These are phyloP conservation scores for Bombus superbus DNA, from an alignment of 1,140 invertebrate genomes.

Conservation along the genomic window DNA sequence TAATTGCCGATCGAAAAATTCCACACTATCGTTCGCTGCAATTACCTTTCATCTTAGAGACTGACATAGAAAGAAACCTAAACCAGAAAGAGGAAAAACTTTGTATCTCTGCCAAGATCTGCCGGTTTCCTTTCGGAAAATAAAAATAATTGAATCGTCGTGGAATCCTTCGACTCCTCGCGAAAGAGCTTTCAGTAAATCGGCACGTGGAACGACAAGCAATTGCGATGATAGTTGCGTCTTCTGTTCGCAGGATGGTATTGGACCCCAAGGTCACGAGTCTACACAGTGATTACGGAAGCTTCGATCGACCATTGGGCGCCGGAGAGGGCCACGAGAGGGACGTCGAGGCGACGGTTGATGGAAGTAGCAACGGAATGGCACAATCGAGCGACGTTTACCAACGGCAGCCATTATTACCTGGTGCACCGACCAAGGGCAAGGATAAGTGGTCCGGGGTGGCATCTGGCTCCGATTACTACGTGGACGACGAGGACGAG, in stretches of 20 bases:
- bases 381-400: constrained; percentile 83
- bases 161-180: background rate
- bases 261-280: constrained; percentile 83
- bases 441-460: constrained; percentile 80
- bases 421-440: constrained; percentile 76
- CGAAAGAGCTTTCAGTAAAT: background rate
- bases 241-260: constrained; percentile 82
- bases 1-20: background rate
- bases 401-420: constrained; percentile 83
- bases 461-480: constrained; percentile 77
- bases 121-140: background rate
- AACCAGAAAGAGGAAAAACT: background rate
- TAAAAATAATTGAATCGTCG: too few species aligned
- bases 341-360: constrained; percentile 78
- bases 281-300: constrained; percentile 84
- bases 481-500: constrained; percentile 80
- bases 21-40: background rate
- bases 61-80: too few species aligned
- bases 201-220: background rate
- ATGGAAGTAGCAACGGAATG: constrained; percentile 79
- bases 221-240: constrained; percentile 22
- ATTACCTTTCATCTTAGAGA: background rate
- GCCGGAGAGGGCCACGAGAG: constrained; percentile 75
- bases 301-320: constrained; percentile 80
- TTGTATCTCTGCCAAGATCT: background rate